Conservation (phyloP, 2,113 vertebrate genomes). For the Chaetura pelagica region DNA sequence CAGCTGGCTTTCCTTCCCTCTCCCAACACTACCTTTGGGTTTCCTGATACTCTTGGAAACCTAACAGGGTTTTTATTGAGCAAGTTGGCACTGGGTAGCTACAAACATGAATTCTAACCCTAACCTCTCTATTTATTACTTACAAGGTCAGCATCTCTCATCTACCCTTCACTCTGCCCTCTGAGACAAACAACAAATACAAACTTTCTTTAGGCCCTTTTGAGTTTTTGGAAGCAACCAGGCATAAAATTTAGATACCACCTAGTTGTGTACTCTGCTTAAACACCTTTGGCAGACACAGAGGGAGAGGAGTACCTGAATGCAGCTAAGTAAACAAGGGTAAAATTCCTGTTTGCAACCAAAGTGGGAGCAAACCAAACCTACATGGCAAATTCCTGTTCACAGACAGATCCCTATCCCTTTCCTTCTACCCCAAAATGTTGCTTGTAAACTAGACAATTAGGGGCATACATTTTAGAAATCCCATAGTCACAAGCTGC, state of each 20-base stretch:
- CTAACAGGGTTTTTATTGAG: constrained; percentile 24
- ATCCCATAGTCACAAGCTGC: neutral
- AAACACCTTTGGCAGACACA: neutral
- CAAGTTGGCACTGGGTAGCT: neutral
- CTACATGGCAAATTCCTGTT: neutral
- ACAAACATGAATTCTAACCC: neutral
- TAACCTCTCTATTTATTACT: neutral
- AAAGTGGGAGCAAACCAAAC: neutral
- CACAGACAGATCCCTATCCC: neutral
- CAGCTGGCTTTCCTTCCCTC: neutral
- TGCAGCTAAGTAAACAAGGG: neutral
- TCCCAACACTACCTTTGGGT: neutral
- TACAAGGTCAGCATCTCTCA: neutral
- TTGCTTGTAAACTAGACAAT: neutral
- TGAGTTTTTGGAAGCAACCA: neutral
- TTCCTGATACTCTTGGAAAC: constrained; percentile 45
- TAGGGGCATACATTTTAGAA: neutral
- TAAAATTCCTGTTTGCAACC: neutral
- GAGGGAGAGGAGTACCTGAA: neutral
- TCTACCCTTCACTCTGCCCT: neutral
- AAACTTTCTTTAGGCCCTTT: neutral
- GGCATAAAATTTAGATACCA: neutral
- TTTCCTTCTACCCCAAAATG: neutral
- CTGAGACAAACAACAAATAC: neutral
- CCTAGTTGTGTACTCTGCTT: neutral